phyloP scores from a whole-genome alignment of 1,140 invertebrate genomes.

The Pomacea maculata region DNA sequence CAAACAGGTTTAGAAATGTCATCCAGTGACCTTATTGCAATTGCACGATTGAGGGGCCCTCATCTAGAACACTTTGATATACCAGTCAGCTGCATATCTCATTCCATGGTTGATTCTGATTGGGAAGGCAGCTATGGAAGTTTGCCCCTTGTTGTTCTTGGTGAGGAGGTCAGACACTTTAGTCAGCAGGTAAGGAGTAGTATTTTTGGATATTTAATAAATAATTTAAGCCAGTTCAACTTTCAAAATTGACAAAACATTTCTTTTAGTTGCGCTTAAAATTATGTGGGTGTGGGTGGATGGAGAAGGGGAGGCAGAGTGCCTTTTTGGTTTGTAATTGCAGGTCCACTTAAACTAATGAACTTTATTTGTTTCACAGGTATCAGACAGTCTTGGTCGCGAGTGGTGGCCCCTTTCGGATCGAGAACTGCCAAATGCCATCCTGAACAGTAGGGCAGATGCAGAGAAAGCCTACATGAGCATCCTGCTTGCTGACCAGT shows the following conservation, averaged over 20 bases:
- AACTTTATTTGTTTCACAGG: constrained; percentile 39
- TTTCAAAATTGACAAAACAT: background rate
- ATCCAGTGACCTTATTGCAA: constrained; percentile 75
- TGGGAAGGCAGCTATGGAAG: constrained; percentile 28
- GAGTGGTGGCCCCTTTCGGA: constrained; percentile 55
- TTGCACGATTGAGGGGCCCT: constrained; percentile 73
- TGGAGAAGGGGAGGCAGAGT: background rate
- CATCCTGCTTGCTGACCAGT: constrained; percentile 54
- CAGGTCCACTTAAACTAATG: background rate
- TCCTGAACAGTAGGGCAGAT: constrained; percentile 56
- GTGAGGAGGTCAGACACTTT: constrained; percentile 8
- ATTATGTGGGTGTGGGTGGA: background rate
- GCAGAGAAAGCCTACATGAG: constrained; percentile 59
- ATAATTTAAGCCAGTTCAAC: background rate
- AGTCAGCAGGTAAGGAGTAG: constrained; percentile 4
- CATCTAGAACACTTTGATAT: constrained; percentile 73
- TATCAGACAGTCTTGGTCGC: constrained; percentile 52
- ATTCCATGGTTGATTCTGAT: constrained; percentile 35
- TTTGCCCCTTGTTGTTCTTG: background rate
- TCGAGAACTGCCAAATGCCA: constrained; percentile 49
- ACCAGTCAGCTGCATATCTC: constrained; percentile 67
- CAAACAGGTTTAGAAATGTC: constrained; percentile 72
- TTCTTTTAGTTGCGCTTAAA: too few species aligned
- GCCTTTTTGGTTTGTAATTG: background rate
- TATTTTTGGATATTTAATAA: background rate